Evolutionary conservation across 2,888 invertebrate genomes (phyloP).

Genomic region (Tachina grossa): DNA sequence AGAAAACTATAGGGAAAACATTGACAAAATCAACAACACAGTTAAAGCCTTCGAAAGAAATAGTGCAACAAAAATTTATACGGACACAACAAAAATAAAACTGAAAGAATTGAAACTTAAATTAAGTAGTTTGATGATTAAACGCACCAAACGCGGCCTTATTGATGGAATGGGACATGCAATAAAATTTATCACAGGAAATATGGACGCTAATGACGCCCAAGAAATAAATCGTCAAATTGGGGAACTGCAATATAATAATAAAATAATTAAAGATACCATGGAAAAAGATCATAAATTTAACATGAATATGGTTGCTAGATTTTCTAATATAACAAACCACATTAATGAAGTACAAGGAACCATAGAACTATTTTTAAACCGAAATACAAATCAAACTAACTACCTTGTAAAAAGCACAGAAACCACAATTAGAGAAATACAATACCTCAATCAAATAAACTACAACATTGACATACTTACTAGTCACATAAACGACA

Average conservation of each 20-base stretch:
- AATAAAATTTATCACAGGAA: conserved; percentile 62
- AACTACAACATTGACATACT: too few relatives aligned
- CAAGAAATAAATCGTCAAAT: conserved; percentile 46
- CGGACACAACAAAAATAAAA: conserved; percentile 36
- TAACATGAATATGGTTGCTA: conserved; percentile 31
- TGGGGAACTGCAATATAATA: conserved; percentile 16
- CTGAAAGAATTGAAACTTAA: conserved; percentile 44
- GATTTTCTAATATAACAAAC: conserved; percentile 19
- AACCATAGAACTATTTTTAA: not conserved
- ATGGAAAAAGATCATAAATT: conserved; percentile 42
- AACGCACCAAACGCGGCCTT: conserved; percentile 10
- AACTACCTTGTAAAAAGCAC: too few relatives aligned
- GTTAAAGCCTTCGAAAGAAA: conserved; percentile 6
- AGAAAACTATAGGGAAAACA: conserved; percentile 15
- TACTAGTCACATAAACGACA: not conserved
- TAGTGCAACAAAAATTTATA: conserved; percentile 17
- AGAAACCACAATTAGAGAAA: too few relatives aligned
- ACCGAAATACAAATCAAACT: too few relatives aligned
- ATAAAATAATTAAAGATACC: conserved; percentile 7
- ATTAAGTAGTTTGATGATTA: not conserved
- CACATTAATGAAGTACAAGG: conserved; percentile 2
- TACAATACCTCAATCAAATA: too few relatives aligned
- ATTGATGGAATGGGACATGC: conserved; percentile 59
- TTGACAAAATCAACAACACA: conserved; percentile 9
- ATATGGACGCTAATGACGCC: conserved; percentile 31